phyloP scores from a whole-genome alignment of 1,140 invertebrate species.

The Drosophila malerkotliana region DNA sequence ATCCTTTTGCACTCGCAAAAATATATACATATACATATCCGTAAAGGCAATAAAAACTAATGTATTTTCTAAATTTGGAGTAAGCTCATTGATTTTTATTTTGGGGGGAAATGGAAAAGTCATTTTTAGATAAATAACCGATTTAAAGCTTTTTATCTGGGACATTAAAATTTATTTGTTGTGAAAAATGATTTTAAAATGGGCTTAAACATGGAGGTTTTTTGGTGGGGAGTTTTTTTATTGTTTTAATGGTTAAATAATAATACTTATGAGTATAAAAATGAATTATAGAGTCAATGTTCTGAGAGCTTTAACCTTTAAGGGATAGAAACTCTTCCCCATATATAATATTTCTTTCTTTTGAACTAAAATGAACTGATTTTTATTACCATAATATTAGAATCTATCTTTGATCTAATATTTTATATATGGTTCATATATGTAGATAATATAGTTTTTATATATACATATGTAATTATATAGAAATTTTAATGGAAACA shows the following conservation, averaged over 20 bases:
- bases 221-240: neutral
- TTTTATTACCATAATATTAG: too few relatives aligned
- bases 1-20: constrained; percentile 21
- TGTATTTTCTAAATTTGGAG: neutral
- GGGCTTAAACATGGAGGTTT: neutral
- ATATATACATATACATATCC: neutral
- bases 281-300: too few relatives aligned
- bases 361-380: too few relatives aligned
- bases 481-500: neutral
- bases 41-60: neutral
- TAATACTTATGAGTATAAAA: neutral
- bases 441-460: too few relatives aligned
- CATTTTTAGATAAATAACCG: constrained; percentile 1
- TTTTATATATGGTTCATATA: too few relatives aligned
- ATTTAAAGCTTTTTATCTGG: neutral
- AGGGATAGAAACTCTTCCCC: too few relatives aligned
- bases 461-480: too few relatives aligned
- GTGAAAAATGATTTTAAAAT: neutral
- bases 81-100: neutral
- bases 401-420: too few relatives aligned
- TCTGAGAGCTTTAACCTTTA: too few relatives aligned
- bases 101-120: neutral
- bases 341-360: too few relatives aligned
- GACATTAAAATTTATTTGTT: neutral
- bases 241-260: neutral